These are phyloP conservation scores for Apodemia duryi DNA, from an alignment of 2,888 invertebrate species.

Conservation along the genomic window DNA sequence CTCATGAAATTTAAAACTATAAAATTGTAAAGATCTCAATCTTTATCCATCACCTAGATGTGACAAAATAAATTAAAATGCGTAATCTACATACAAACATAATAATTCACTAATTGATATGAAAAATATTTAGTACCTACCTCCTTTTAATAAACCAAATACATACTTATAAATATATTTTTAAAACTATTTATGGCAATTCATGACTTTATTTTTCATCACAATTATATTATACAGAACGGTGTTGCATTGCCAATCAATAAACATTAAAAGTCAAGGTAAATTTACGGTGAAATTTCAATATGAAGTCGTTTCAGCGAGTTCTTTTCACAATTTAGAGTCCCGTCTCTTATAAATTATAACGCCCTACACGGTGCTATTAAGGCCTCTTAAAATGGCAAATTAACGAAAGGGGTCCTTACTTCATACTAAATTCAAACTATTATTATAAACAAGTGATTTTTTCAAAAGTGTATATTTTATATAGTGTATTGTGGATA, in stretches of 20 bases:
- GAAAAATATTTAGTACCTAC: conserved; percentile 12
- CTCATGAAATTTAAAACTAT: neutral
- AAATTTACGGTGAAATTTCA: neutral
- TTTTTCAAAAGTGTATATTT: too few relatives aligned
- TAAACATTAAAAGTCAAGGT: neutral
- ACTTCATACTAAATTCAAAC: too few relatives aligned
- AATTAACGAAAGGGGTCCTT: too few relatives aligned
- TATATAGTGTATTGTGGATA: too few relatives aligned
- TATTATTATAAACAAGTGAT: too few relatives aligned
- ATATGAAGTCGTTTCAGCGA: neutral
- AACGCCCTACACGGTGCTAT: too few relatives aligned
- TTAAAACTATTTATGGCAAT: neutral
- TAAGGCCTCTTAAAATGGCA: too few relatives aligned
- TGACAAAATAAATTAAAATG: conserved; percentile 22
- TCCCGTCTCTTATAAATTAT: neutral
- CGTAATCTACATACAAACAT: neutral
- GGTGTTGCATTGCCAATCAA: neutral
- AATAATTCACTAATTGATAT: neutral
- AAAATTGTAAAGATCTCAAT: conserved; percentile 24
- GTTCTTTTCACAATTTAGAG: neutral
- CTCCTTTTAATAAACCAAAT: conserved; percentile 6
- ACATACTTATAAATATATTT: neutral
- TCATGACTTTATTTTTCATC: neutral
- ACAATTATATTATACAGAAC: neutral
- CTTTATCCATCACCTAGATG: conserved; percentile 25